Conservation (phyloP, 2,113 vertebrate species). For the Cricetomys ansorgei region DNA sequence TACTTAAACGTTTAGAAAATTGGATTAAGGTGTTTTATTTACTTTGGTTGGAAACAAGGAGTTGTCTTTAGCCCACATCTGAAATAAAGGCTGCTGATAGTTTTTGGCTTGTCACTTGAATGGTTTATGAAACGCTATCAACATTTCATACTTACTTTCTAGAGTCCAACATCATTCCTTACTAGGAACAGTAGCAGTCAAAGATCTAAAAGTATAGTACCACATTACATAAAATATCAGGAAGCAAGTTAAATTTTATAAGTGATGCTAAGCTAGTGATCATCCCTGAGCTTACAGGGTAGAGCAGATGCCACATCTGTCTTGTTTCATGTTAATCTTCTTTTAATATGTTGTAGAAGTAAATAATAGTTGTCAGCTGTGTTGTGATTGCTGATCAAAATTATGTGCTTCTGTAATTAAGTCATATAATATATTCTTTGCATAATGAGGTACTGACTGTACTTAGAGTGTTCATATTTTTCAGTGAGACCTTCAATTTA, state of each 20-base stretch:
- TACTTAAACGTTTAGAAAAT: background rate
- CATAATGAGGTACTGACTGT: conserved; percentile 17
- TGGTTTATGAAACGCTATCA: conserved; percentile 43
- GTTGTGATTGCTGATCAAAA: conserved; percentile 39
- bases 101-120: background rate
- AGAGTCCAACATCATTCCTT: too few relatives aligned
- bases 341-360: background rate
- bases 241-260: background rate
- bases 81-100: background rate
- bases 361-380: conserved; percentile 38
- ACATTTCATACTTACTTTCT: too few relatives aligned
- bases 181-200: background rate
- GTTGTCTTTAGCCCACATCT: background rate
- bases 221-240: conserved; percentile 12
- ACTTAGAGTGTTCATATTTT: conserved; percentile 38
- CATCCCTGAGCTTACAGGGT: background rate
- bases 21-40: background rate
- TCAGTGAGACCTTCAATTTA: background rate
- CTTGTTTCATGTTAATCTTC: conserved; percentile 43
- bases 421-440: conserved; percentile 17
- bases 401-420: conserved; percentile 53
- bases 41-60: background rate
- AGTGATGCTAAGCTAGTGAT: background rate
- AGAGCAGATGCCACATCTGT: conserved; percentile 33
- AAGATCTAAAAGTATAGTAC: background rate